A percentile compares a stretch with the other conserved stretches of the same genome.
Conservation (phyloP, 1,140 invertebrate genomes). For the Onthophagus taurus region DNA sequence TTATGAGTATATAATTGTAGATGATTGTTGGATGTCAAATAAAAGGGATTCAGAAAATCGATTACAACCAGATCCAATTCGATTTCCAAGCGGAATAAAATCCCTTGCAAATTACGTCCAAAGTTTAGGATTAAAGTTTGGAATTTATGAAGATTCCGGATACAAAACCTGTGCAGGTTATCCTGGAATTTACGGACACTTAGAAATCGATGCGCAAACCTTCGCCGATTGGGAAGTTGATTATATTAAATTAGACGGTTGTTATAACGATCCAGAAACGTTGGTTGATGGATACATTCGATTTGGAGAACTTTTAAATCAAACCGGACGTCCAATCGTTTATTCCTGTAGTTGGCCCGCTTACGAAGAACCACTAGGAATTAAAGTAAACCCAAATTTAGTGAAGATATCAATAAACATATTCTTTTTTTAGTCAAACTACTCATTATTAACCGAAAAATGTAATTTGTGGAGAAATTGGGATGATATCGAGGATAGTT, state of each 20-base stretch:
- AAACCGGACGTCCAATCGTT: constrained; percentile 68
- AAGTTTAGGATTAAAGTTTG: constrained; percentile 67
- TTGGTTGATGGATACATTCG: constrained; percentile 43
- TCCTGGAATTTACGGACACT: constrained; percentile 67
- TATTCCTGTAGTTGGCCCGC: constrained; percentile 84
- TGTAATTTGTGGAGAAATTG: constrained; percentile 87
- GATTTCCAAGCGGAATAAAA: constrained; percentile 78
- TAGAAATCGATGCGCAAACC: constrained; percentile 66
- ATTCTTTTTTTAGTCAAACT: constrained; percentile 52
- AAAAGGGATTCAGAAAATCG: constrained; percentile 52
- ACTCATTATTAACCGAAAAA: constrained; percentile 49
- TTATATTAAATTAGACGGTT: constrained; percentile 83
- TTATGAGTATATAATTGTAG: constrained; percentile 77
- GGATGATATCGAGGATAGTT: constrained; percentile 74
- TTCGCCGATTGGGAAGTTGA: constrained; percentile 84
- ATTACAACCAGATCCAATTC: constrained; percentile 58
- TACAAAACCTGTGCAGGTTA: constrained; percentile 73
- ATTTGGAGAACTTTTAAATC: constrained; percentile 63
- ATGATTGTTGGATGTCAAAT: constrained; percentile 78
- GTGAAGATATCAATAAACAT: neutral
- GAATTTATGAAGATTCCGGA: constrained; percentile 82
- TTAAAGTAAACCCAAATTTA: constrained; percentile 25
- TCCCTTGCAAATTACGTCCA: constrained; percentile 76
- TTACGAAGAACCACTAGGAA: constrained; percentile 45
- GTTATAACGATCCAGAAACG: constrained; percentile 53